Conservation (phyloP, 1,140 invertebrate genomes). For the Planococcus citri region DNA sequence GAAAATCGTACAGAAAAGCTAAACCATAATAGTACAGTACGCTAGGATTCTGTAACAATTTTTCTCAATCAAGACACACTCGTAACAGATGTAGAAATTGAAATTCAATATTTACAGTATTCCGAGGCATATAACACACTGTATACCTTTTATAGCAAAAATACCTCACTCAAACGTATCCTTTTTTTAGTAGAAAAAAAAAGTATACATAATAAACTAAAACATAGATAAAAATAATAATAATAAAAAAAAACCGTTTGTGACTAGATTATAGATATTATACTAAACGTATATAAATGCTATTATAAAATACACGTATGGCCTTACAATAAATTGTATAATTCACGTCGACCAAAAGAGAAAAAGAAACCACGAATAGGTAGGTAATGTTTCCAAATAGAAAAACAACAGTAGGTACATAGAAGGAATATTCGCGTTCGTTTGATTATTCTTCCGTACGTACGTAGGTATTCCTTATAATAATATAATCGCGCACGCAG, state of each 20-base stretch:
- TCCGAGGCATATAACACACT: neutral
- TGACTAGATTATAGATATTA: neutral
- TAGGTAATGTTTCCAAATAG: neutral
- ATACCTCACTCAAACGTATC: neutral
- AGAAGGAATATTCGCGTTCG: neutral
- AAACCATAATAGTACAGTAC: too few species aligned
- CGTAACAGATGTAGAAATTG: too few species aligned
- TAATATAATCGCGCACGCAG: neutral
- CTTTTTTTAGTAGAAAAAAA: neutral
- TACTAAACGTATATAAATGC: slow-evolving; percentile 1
- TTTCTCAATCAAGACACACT: too few species aligned
- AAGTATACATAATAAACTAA: neutral
- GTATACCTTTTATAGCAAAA: neutral
- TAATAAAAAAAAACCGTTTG: neutral
- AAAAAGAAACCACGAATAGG: neutral
- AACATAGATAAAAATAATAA: neutral
- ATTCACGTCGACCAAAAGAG: neutral
- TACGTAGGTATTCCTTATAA: too few species aligned
- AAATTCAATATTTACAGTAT: neutral
- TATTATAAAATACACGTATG: neutral
- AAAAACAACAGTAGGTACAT: neutral
- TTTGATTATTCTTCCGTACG: neutral
- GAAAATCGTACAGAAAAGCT: neutral
- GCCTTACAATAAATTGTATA: neutral
- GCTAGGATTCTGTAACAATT: too few species aligned